phyloP scores from a whole-genome alignment of 2,888 invertebrate genomes.

The Nudaria mundana region DNA sequence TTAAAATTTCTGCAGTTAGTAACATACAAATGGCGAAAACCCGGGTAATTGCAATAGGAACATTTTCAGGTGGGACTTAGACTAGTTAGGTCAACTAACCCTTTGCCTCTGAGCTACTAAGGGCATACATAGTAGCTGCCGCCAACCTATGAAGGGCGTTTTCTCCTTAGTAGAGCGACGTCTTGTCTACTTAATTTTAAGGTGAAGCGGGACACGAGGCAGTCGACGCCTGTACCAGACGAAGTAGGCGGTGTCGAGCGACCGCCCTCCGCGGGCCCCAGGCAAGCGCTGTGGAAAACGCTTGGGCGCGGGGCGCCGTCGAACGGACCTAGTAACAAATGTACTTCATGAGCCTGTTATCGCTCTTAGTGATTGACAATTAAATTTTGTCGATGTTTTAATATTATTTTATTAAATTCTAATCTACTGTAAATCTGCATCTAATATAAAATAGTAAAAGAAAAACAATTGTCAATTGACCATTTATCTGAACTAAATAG shows the following conservation, averaged over 20 bases:
- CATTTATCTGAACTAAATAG: no score
- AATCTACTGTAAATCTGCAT: no score
- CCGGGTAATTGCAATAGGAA: background rate
- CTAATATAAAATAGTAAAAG: no score
- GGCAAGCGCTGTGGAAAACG: constrained; percentile 68
- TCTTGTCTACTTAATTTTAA: constrained; percentile 57
- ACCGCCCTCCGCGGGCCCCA: constrained; percentile 77
- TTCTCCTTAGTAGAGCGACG: constrained; percentile 51
- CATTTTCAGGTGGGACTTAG: constrained; percentile 1
- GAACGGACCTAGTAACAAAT: constrained; percentile 73
- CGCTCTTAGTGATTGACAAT: constrained; percentile 59
- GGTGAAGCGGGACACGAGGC: constrained; percentile 75
- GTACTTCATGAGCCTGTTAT: constrained; percentile 74
- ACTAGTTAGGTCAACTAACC: constrained; percentile 2
- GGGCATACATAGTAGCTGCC: constrained; percentile 38
- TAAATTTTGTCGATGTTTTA: constrained; percentile 46
- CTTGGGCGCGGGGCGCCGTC: constrained; percentile 72
- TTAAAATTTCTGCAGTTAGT: background rate
- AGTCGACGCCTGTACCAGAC: constrained; percentile 78
- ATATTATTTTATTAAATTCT: no score
- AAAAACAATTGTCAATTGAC: no score
- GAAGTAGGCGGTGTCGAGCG: constrained; percentile 78
- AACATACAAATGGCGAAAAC: background rate
- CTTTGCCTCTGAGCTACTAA: constrained; percentile 20
- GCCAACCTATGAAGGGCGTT: constrained; percentile 58